phyloP scores from a whole-genome alignment of 1,140 invertebrate genomes.

The Drosophila suzukii region DNA sequence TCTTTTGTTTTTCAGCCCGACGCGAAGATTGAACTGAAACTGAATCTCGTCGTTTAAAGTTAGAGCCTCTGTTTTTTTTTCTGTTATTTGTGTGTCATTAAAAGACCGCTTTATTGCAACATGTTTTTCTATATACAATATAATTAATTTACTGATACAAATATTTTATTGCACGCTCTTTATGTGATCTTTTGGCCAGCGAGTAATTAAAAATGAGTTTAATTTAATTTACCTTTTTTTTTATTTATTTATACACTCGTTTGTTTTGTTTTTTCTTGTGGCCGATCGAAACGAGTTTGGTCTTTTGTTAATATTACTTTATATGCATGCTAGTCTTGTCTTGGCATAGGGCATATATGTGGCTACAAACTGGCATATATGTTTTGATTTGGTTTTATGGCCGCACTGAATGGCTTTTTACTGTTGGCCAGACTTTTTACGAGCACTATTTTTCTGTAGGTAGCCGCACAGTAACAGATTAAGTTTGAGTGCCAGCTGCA shows the following conservation, averaged over 20 bases:
- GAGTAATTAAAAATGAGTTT: constrained; percentile 78
- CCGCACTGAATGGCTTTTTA: constrained; percentile 73
- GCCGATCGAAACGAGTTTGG: constrained; percentile 67
- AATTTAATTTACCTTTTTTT: constrained; percentile 73
- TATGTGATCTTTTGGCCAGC: constrained; percentile 73
- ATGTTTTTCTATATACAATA: constrained; percentile 81
- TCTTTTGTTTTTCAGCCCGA: constrained; percentile 62
- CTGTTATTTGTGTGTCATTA: constrained; percentile 69
- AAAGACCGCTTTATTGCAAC: constrained; percentile 66
- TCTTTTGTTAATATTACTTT: constrained; percentile 73
- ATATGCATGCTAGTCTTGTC: constrained; percentile 36
- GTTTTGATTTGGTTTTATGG: constrained; percentile 78
- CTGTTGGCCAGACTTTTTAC: constrained; percentile 65
- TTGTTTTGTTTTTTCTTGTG: constrained; percentile 37
- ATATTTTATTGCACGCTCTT: constrained; percentile 78
- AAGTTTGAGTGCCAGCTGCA: constrained; percentile 51
- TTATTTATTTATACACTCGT: constrained; percentile 49
- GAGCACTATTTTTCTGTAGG: constrained; percentile 57
- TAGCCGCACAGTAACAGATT: constrained; percentile 59
- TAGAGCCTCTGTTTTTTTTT: constrained; percentile 56
- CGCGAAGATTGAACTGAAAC: constrained; percentile 29
- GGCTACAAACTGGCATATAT: constrained; percentile 27
- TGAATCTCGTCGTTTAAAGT: constrained; percentile 12
- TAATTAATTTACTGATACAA: constrained; percentile 79
- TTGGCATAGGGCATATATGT: constrained; percentile 25